phyloP scores from a whole-genome alignment of 1,140 invertebrate genomes.

The honey bee (Apis mellifera) region DNA sequence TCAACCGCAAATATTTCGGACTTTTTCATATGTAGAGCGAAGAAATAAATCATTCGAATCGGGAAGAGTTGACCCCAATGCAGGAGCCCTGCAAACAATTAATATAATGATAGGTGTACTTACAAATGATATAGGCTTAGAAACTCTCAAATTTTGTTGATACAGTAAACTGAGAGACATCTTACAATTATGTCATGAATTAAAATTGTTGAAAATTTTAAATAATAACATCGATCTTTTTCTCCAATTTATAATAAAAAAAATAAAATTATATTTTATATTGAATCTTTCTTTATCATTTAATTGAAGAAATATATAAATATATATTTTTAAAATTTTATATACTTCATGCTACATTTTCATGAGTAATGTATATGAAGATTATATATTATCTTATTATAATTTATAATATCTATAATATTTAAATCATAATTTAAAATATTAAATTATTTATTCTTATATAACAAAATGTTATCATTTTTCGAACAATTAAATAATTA shows the following conservation, averaged over 20 bases:
- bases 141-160: slow-evolving; percentile 23
- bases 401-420: too few species aligned
- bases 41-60: slow-evolving; percentile 63
- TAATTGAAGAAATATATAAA: neutral
- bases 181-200: neutral
- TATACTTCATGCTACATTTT: neutral
- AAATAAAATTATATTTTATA: neutral
- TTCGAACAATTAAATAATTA: neutral
- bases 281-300: neutral
- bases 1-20: slow-evolving; percentile 23
- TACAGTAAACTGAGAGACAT: neutral
- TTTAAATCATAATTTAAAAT: neutral
- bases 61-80: slow-evolving; percentile 59
- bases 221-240: neutral
- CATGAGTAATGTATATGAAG: neutral
- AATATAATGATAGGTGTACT: slow-evolving; percentile 35
- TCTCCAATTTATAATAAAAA: neutral
- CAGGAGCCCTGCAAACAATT: slow-evolving; percentile 46
- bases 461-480: neutral
- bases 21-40: slow-evolving; percentile 57
- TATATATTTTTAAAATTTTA: neutral
- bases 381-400: neutral
- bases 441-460: neutral
- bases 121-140: neutral
- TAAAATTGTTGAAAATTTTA: neutral